Base-by-base conservation (phyloP, 2,797 vertebrate genomes). In the Florisuga fusca region DNA sequence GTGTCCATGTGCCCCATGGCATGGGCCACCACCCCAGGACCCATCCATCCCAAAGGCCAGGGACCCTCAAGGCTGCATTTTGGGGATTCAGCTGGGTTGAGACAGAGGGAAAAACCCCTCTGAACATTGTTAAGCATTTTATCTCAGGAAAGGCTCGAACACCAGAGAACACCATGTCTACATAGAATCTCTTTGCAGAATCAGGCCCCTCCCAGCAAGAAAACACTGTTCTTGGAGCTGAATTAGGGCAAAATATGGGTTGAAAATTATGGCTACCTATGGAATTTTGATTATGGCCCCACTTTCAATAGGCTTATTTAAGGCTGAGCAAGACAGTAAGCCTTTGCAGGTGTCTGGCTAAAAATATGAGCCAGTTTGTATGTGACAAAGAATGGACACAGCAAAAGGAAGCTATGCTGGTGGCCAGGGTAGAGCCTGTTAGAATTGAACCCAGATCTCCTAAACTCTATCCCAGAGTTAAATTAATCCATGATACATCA, bases 1-100 rank as follows among this genome's bases (percentile, higher is more conserved):
- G 12, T 57, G 34, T 4, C 15, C 3, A 0, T n/a, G 43, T 25
- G 15, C 17, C 57, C 34, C 21, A 8, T 2, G 1, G 12, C 41
- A 34, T 5, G 1, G 22, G 31, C 29, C 29, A n/a, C 15, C 17
- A 27, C 9, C 18, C 45, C 34, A 21, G 33, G 46, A 64, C 9
- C 25, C 20, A 57, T 64, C 51, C 48, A 50, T 12, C 18, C 29
- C 51, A 61, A 75, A 73, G 22, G 18, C 29, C 64, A 69, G 55
- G 18, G 21, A 29, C n/a, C 9, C 20, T 8, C 20, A 26, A 26
- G 45, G 38, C 31, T 79, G 22, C 29, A 20, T 5, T 55, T 45
- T n/a, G 67, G 20, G 33, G 46, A 66, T 19, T 9, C 38, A 38
- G 31, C 12, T 41, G 26, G 33, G 19, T 3, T 51, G 36, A 14